Evolutionary conservation across 2,113 vertebrate genomes (phyloP).

Genomic region (Nannospalax galili): DNA sequence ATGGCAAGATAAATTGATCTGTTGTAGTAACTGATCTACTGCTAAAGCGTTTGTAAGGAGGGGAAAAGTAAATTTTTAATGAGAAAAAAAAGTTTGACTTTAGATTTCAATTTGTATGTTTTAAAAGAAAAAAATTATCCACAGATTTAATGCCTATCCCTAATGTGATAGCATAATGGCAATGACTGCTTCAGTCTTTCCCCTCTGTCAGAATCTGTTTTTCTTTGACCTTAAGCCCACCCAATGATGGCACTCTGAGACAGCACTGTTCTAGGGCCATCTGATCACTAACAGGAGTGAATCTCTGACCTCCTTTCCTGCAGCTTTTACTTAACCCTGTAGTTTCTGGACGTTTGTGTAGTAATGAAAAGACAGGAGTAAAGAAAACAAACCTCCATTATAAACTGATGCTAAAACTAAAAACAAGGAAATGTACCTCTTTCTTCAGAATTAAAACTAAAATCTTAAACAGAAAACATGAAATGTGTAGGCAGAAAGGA

Average conservation of each 20-base stretch:
- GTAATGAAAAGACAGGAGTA: slow-evolving; percentile 96
- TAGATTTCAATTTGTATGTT: slow-evolving; percentile 87
- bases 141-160: slow-evolving; percentile 87
- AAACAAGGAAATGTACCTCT: slow-evolving; percentile 95
- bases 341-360: slow-evolving; percentile 93
- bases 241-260: slow-evolving; percentile 86
- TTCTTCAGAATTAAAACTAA: slow-evolving; percentile 99
- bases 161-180: slow-evolving; percentile 86
- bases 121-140: slow-evolving; percentile 85
- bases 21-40: slow-evolving; percentile 84
- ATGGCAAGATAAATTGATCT: slow-evolving; percentile 83
- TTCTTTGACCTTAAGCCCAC: slow-evolving; percentile 78
- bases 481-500: too few relatives aligned
- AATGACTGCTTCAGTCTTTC: slow-evolving; percentile 86
- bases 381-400: slow-evolving; percentile 92
- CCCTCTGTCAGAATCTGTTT: slow-evolving; percentile 85
- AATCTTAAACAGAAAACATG: slow-evolving; percentile 98
- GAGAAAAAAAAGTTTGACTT: slow-evolving; percentile 83
- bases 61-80: slow-evolving; percentile 78
- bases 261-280: slow-evolving; percentile 88
- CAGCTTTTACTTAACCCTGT: slow-evolving; percentile 91
- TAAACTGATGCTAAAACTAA: slow-evolving; percentile 92
- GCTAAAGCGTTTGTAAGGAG: slow-evolving; percentile 86
- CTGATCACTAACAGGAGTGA: slow-evolving; percentile 85
- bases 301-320: slow-evolving; percentile 91